These are phyloP conservation scores for Ochlodes sylvanus DNA, from an alignment of 2,888 invertebrate species.

Conservation along the genomic window DNA sequence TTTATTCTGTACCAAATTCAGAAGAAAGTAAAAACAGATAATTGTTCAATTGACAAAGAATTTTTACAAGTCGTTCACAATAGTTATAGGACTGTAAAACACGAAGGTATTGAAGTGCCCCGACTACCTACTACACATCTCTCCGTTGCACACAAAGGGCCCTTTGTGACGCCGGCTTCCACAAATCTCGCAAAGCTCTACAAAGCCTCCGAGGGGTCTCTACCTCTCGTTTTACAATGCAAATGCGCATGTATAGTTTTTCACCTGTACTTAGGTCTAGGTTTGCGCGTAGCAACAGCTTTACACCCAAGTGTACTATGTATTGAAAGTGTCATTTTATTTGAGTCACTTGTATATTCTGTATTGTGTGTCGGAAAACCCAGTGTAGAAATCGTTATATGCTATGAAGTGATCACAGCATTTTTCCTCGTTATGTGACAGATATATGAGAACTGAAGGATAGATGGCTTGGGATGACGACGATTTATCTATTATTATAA, in stretches of 20 bases:
- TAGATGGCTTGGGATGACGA: too few relatives aligned
- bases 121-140: slow-evolving; percentile 43
- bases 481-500: too few relatives aligned
- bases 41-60: slow-evolving; percentile 1
- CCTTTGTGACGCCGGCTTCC: slow-evolving; percentile 51
- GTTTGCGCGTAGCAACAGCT: slow-evolving; percentile 16
- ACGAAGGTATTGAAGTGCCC: slow-evolving; percentile 49
- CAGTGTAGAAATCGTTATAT: too few relatives aligned
- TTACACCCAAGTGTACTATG: too few relatives aligned
- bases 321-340: neutral
- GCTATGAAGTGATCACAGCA: too few relatives aligned
- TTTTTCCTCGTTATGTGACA: too few relatives aligned
- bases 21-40: slow-evolving; percentile 1
- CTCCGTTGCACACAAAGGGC: slow-evolving; percentile 49
- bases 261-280: slow-evolving; percentile 8
- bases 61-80: slow-evolving; percentile 7
- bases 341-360: too few relatives aligned
- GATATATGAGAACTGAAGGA: too few relatives aligned
- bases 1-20: neutral
- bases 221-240: slow-evolving; percentile 26
- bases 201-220: slow-evolving; percentile 34
- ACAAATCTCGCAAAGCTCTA: slow-evolving; percentile 47
- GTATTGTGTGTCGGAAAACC: too few relatives aligned
- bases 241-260: slow-evolving; percentile 22
- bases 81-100: slow-evolving; percentile 44